phyloP scores from a whole-genome alignment of 2,888 invertebrate species.

The Leptinotarsa juncta region DNA sequence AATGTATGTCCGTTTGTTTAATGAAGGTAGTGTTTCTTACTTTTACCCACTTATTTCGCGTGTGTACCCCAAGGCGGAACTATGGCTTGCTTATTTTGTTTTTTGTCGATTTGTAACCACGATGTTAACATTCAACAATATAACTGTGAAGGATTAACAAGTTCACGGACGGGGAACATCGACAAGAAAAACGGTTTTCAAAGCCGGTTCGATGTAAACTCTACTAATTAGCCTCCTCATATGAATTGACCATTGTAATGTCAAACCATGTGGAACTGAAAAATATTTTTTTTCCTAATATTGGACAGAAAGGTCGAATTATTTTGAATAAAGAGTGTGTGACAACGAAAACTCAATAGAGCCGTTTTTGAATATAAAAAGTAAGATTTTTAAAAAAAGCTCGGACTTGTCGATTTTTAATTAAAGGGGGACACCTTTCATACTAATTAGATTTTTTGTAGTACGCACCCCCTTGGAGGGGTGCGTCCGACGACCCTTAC shows the following conservation, averaged over 20 bases:
- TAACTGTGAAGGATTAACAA: conserved; percentile 16
- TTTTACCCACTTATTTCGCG: background rate
- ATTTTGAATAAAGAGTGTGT: too few species aligned
- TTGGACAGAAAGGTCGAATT: too few species aligned
- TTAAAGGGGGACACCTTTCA: too few species aligned
- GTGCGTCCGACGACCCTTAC: too few species aligned
- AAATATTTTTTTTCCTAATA: too few species aligned
- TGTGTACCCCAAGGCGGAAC: conserved; percentile 1
- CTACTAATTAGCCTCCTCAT: background rate
- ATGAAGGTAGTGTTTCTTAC: background rate
- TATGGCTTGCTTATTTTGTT: background rate
- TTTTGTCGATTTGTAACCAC: conserved; percentile 7
- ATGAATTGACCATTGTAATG: background rate
- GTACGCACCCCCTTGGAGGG: too few species aligned
- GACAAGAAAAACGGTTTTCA: background rate
- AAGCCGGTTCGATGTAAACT: background rate
- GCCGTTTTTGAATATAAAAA: too few species aligned
- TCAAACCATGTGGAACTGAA: background rate
- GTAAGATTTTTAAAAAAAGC: too few species aligned
- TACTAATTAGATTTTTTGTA: too few species aligned
- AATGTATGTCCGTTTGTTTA: conserved; percentile 32
- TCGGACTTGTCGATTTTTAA: too few species aligned
- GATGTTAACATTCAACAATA: conserved; percentile 10
- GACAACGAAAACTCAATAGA: too few species aligned
- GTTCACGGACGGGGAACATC: background rate